Base-by-base conservation (phyloP, 1,140 invertebrate genomes). In the fruit fly (Drosophila melanogaster) region DNA sequence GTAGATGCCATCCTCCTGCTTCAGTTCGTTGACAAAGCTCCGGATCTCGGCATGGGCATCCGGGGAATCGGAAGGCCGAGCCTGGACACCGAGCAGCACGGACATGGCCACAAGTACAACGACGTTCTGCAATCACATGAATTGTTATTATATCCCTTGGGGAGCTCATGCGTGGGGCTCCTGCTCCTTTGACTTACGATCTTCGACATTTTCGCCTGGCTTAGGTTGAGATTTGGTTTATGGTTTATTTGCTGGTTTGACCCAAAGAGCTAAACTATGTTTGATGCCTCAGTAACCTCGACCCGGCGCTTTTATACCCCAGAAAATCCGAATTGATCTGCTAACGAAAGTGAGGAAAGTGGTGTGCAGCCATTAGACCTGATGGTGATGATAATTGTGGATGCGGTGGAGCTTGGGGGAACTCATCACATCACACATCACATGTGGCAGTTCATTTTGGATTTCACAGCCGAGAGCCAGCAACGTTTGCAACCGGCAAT, bases 1-100 rank as follows among this genome's bases (percentile, higher is more conserved):
- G 71, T 91, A 92, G 84, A 94, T 95, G 71, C 93, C 93, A 62
- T 94, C 94, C 4, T 76, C 70, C 55, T 77, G 72, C 61, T 89
- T 89, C 65, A 85, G 60, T 26, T 89, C 84, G 17, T 90, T 89
- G 38, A 74, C 61, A 54, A 51, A 89, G 77, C 84, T 89, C 46
- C 84, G 84, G 59, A 89, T 90, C 62, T 89, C 84, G 15, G 84
- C 84, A 30, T 89, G 84, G 24, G 85, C 84, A 65, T 89, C 84
- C 35, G 73, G 64, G 4, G 77, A 58, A 51, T 89, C 80, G 40
- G 77, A 90, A 8, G 80, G 84, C 49, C 69, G 46, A 15, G 78
- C 74, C 24, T 50, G 30, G 12, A 69, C 73, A 12, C 30, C 66
- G 51, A 60, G 24, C 14, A 66, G 43, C 6, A 66, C 8, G 50